Conservation (phyloP, 1,140 invertebrate species). For the Drosophila baimaii region DNA sequence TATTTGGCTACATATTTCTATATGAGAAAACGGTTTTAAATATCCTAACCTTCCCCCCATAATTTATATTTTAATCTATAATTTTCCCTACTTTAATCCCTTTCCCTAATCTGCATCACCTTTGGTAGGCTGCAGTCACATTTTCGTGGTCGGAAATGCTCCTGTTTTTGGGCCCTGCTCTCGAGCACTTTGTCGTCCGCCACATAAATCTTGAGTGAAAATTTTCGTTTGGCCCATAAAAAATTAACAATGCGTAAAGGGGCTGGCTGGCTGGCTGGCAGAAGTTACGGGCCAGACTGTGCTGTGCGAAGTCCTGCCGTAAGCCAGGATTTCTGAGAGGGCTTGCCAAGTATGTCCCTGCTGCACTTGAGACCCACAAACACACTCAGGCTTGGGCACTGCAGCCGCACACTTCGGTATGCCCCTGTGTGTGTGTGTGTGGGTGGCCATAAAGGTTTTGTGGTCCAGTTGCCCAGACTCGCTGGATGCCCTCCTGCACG, state of each 20-base stretch:
- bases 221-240: constrained; percentile 63
- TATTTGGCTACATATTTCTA: not conserved
- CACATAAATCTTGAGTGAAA: constrained; percentile 54
- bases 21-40: too few species aligned
- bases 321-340: constrained; percentile 35
- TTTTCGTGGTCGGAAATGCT: constrained; percentile 1
- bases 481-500: constrained; percentile 12
- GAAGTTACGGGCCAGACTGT: constrained; percentile 40
- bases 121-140: constrained; percentile 1
- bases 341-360: constrained; percentile 47
- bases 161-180: constrained; percentile 10
- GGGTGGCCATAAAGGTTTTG: constrained; percentile 40
- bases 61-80: too few species aligned
- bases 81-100: not conserved
- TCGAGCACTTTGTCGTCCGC: constrained; percentile 36
- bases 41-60: too few species aligned
- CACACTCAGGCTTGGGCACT: not conserved
- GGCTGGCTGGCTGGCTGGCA: constrained; percentile 18
- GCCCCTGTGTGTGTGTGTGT: constrained; percentile 13
- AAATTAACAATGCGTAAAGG: constrained; percentile 69
- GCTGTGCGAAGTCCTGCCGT: constrained; percentile 19
- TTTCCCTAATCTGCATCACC: constrained; percentile 9
- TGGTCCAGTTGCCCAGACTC: constrained; percentile 37
- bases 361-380: constrained; percentile 47
- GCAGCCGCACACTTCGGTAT: constrained; percentile 27